These are phyloP conservation scores for Parapsyche elsis DNA, from an alignment of 1,140 invertebrate genomes.

Conservation along the genomic window DNA sequence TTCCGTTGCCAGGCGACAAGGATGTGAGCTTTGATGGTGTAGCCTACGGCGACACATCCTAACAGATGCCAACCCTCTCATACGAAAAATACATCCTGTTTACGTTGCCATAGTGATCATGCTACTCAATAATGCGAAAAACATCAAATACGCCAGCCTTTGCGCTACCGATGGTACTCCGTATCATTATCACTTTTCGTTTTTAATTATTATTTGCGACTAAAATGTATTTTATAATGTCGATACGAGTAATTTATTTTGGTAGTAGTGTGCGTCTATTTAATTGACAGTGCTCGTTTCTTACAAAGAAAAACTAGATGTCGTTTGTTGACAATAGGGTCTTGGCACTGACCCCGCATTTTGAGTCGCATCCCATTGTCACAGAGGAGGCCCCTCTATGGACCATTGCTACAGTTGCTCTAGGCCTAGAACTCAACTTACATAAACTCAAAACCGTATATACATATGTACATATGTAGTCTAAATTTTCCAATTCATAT, in stretches of 20 bases:
- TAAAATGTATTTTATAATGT: no score
- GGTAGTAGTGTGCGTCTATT: background rate
- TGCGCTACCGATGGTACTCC: background rate
- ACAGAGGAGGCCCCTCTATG: background rate
- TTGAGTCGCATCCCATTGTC: background rate
- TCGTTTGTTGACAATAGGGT: conserved; percentile 20
- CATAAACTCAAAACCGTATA: no score
- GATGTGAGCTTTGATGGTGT: conserved; percentile 31
- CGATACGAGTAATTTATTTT: background rate
- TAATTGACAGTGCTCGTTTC: background rate
- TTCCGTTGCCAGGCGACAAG: conserved; percentile 20
- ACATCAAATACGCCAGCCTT: background rate
- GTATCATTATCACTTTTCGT: background rate
- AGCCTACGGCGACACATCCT: conserved; percentile 14
- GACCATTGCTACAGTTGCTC: background rate
- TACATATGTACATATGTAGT: no score
- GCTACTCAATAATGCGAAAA: conserved; percentile 13
- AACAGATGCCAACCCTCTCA: background rate
- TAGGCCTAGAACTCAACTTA: no score
- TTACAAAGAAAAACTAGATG: conserved; percentile 15
- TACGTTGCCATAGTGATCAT: conserved; percentile 33
- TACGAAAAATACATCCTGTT: conserved; percentile 20
- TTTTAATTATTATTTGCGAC: no score
- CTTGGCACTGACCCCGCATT: conserved; percentile 18
- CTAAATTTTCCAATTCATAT: no score